Evolutionary conservation across 1,140 invertebrate genomes (phyloP).

Genomic region (Zaprionus inermis): DNA sequence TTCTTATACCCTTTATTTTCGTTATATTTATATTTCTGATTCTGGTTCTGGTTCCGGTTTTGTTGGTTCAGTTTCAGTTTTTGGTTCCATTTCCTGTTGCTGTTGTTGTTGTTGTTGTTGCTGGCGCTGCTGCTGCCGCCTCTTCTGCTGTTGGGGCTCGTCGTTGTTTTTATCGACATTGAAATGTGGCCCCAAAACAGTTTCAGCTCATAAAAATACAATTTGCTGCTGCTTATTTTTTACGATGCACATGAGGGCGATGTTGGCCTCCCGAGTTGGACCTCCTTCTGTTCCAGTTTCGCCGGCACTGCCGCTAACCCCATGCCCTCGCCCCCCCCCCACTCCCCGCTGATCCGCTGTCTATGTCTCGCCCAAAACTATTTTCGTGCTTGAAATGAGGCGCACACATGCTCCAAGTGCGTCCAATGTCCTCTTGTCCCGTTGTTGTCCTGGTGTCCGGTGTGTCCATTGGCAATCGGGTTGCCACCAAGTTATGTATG

Average conservation of each 20-base stretch:
- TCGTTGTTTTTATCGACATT: constrained; percentile 80
- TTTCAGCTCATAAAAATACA: constrained; percentile 83
- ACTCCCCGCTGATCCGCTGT: constrained; percentile 23
- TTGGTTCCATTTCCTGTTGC: constrained; percentile 13
- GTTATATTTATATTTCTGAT: constrained; percentile 7
- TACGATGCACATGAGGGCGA: constrained; percentile 81
- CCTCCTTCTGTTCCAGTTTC: constrained; percentile 26
- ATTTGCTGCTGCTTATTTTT: constrained; percentile 83
- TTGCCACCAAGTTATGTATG: constrained; percentile 54
- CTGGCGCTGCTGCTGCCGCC: constrained; percentile 27
- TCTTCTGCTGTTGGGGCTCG: constrained; percentile 31
- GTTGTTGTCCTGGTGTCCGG: constrained; percentile 50
- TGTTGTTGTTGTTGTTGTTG: constrained; percentile 8
- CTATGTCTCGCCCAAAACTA: constrained; percentile 61
- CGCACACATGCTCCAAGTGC: constrained; percentile 79
- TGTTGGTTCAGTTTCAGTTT: constrained; percentile 20
- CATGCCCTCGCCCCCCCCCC: not conserved
- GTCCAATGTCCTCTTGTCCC: constrained; percentile 63
- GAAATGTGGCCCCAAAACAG: constrained; percentile 82
- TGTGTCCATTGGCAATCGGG: constrained; percentile 46
- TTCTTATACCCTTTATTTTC: not conserved
- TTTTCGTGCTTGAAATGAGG: constrained; percentile 76
- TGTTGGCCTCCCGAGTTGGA: constrained; percentile 42
- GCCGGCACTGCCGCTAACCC: not conserved
- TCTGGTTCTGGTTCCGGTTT: constrained; percentile 2